Evolutionary conservation across 2,888 invertebrate species (phyloP).

Genomic region (Cephus rjabovi): DNA sequence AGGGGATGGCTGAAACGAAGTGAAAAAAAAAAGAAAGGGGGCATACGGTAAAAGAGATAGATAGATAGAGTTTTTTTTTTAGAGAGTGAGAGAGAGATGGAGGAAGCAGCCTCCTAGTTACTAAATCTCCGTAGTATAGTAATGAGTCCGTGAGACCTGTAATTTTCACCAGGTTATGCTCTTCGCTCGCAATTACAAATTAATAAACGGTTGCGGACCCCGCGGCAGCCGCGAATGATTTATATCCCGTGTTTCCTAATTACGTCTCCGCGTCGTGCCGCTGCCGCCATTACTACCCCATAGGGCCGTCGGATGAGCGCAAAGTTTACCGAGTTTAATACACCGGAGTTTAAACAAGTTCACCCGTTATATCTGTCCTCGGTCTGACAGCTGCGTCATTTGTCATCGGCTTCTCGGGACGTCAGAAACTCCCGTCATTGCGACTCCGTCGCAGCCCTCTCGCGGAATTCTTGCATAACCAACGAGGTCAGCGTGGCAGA

Average conservation of each 20-base stretch:
- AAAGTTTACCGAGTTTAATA: conserved; percentile 11
- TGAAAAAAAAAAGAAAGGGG: conserved; percentile 30
- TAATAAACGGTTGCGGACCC: conserved; percentile 52
- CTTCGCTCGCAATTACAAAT: conserved; percentile 55
- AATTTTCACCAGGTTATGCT: conserved; percentile 52
- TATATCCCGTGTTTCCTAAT: conserved; percentile 53
- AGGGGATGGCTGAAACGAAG: not conserved
- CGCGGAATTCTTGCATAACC: conserved; percentile 1
- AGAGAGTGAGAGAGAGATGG: not conserved
- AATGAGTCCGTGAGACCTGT: conserved; percentile 49
- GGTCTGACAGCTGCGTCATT: conserved; percentile 36
- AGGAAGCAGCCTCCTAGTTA: conserved; percentile 31
- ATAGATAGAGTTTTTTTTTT: too few relatives aligned
- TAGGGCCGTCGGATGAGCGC: not conserved
- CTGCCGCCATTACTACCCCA: conserved; percentile 8
- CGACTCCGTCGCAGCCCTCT: conserved; percentile 6
- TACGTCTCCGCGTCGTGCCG: conserved; percentile 23
- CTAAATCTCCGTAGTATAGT: conserved; percentile 52
- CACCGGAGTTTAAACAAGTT: conserved; percentile 28
- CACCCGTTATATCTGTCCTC: conserved; percentile 19
- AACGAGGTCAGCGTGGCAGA: not conserved
- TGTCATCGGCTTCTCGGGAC: conserved; percentile 33
- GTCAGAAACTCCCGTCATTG: not conserved
- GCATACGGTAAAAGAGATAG: not conserved
- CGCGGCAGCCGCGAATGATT: conserved; percentile 41